phyloP scores from a whole-genome alignment of 2,888 invertebrate species.

The Mactromeris polynyma region DNA sequence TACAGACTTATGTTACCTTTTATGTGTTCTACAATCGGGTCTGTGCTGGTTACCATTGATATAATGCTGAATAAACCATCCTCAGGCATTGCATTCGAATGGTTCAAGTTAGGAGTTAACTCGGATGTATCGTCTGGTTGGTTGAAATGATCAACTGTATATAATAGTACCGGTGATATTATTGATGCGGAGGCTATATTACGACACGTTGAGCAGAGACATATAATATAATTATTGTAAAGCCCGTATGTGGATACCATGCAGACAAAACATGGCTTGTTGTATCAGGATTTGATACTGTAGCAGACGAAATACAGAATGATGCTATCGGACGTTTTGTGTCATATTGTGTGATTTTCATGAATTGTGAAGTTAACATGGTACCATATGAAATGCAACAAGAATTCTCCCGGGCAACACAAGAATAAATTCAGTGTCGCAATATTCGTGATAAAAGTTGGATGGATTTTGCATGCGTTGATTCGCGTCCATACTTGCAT shows the following conservation, averaged over 20 bases:
- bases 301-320: background rate
- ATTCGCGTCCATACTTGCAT: too few species aligned
- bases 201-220: too few species aligned
- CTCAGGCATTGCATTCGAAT: background rate
- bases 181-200: background rate
- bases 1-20: too few species aligned
- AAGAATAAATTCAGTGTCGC: background rate
- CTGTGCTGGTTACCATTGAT: background rate
- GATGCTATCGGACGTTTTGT: background rate
- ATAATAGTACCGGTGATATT: background rate
- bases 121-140: background rate
- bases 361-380: background rate
- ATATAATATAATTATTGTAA: background rate
- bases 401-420: background rate
- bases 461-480: background rate
- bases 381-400: slow-evolving; percentile 10
- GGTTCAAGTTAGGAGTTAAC: background rate
- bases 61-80: background rate
- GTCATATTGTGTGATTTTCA: background rate
- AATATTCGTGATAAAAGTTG: background rate
- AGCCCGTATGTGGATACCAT: background rate
- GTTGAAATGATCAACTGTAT: background rate
- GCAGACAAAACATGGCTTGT: accelerated
- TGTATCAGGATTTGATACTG: background rate
- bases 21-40: too few species aligned